phyloP scores from a whole-genome alignment of 2,888 invertebrate genomes.

The Unio delphinus region DNA sequence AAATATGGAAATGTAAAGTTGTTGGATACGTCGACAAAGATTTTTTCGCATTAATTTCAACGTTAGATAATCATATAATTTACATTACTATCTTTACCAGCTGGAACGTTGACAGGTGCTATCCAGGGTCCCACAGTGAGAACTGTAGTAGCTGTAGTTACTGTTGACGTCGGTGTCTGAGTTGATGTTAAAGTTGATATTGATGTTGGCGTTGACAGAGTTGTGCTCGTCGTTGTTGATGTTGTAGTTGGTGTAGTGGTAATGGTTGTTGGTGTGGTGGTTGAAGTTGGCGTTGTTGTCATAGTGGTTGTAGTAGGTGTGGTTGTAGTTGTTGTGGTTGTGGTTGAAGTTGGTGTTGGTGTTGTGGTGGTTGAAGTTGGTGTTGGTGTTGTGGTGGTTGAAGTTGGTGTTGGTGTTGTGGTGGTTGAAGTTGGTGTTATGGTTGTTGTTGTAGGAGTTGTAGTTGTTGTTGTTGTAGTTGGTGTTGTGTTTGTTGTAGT shows the following conservation, averaged over 20 bases:
- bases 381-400: constrained; percentile 17
- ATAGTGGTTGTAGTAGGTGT: constrained; percentile 17
- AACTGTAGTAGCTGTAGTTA: neutral
- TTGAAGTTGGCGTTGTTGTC: constrained; percentile 12
- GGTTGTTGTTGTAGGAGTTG: constrained; percentile 15
- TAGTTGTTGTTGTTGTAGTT: neutral
- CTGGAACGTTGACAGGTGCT: constrained; percentile 22
- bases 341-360: constrained; percentile 18
- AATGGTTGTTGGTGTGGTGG: constrained; percentile 14
- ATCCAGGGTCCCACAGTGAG: constrained; percentile 11
- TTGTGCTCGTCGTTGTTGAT: constrained; percentile 10
- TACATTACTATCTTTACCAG: constrained; percentile 11
- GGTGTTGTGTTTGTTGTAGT: constrained; percentile 1
- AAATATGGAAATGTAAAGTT: too few species aligned
- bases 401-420: constrained; percentile 12
- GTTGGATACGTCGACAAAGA: neutral
- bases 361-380: constrained; percentile 18
- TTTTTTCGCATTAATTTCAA: neutral
- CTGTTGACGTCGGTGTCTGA: neutral
- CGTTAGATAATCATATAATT: neutral
- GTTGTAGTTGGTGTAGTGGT: constrained; percentile 17
- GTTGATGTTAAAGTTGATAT: constrained; percentile 9
- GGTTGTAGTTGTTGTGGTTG: constrained; percentile 11
- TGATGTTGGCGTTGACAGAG: constrained; percentile 9
- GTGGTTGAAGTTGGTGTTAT: constrained; percentile 15